Evolutionary conservation across 2,113 vertebrate genomes (phyloP), one percentile per base, ranked within the genome.

Genomic region (Chaetops frenatus): DNA sequence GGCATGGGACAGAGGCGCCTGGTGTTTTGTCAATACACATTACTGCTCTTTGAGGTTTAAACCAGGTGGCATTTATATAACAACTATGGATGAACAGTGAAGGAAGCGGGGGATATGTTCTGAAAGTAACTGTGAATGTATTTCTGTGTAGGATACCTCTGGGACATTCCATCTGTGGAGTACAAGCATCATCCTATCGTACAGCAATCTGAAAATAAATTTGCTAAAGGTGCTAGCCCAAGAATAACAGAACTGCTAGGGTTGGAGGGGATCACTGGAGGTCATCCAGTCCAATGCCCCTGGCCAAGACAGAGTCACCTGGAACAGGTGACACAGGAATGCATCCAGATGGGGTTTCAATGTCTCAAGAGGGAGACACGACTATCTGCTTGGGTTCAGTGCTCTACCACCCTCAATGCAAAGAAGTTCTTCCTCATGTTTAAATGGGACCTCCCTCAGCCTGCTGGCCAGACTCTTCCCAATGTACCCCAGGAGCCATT

Each of bases 401-500:
- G 15, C 24, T 25, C 42, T 71, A 24, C 13, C 13, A 62, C 7
- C 7, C 9, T 25, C 48, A 31, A 12, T 11, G 24, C 17, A 28
- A 67, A 65, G 8, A 12, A 47, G 16, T 7, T 71, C 9, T 47
- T 29, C 40, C 20, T 47, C 13, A 22, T 12, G 11, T 31, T 40
- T 9, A 62, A 45, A 38, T 31, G 10, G n/a, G 47, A n/a, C 23
- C 11, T 27, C 22, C 33, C n/a, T 56, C 1, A 3, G 10, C 28
- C 28, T 47, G 6, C 48, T 38, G n/a, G 22, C 40, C n/a, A 84
- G 12, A 64, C 28, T 27, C 17, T 33, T 58, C 15, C 53, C 0
- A 0, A 10, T 15, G 36, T 7, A 36, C 11, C 3, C 20, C 51
- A 66, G 61, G 31, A 66, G 17, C 5, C 53, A 44, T 0, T 8